Evolutionary conservation across 2,797 vertebrate genomes (phyloP).

Genomic region (Coluber constrictor): DNA sequence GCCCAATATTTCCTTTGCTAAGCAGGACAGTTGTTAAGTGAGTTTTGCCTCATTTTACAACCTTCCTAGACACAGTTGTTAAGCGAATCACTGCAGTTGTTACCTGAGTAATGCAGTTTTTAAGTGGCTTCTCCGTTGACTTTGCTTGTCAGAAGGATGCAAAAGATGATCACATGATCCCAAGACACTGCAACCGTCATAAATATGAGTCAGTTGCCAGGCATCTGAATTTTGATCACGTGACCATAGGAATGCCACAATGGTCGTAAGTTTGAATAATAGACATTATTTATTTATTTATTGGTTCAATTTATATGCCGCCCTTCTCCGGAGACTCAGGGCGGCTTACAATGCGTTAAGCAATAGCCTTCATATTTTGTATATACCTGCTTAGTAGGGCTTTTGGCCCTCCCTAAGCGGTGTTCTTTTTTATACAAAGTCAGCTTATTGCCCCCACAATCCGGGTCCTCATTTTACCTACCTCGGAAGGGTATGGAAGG

Average conservation of each 20-base stretch:
- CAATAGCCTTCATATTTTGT: no score
- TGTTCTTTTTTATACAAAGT: no score
- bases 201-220: neutral
- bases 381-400: no score
- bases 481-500: no score
- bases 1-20: neutral
- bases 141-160: neutral
- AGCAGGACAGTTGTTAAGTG: neutral
- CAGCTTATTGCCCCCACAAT: no score
- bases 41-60: neutral
- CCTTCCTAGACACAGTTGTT: neutral
- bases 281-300: neutral
- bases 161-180: neutral
- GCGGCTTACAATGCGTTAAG: no score
- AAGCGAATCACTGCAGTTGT: neutral
- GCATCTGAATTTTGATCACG: neutral
- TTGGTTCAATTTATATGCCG: no score
- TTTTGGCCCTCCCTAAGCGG: no score
- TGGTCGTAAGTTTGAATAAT: neutral
- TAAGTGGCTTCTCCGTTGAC: neutral
- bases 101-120: neutral
- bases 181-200: neutral
- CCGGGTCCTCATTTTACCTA: no score
- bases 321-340: no score
- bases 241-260: neutral